Percentiles rank a stretch among this genome's conserved stretches.
Conservation (phyloP, 2,113 vertebrate genomes). For the Prunella fulvescens region DNA sequence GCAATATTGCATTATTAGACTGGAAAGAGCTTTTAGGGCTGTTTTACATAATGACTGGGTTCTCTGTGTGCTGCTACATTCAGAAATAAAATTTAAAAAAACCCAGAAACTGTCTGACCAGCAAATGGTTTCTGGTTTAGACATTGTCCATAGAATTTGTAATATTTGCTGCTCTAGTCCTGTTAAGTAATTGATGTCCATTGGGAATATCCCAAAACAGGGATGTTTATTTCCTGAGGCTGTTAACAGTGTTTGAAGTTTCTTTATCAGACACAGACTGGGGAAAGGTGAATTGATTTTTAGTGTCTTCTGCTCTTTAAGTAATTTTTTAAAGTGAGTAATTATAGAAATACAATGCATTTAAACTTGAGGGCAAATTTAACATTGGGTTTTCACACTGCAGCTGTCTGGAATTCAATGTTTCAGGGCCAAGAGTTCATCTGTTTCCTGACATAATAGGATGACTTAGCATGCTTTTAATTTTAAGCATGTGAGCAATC, state of each 20-base stretch:
- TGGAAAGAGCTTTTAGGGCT: not conserved
- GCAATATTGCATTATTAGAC: not conserved
- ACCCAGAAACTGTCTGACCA: not conserved
- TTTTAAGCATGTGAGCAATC: not conserved
- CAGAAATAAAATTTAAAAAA: not conserved
- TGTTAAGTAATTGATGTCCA: not conserved
- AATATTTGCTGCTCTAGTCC: not conserved
- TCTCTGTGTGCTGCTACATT: not conserved
- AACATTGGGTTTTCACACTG: not conserved
- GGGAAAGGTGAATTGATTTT: slow-evolving; percentile 27
- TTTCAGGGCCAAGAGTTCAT: not conserved
- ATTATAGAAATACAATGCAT: not conserved
- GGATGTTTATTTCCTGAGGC: slow-evolving; percentile 17
- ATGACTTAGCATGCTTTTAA: not conserved
- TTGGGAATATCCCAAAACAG: not conserved
- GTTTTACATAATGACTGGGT: not conserved
- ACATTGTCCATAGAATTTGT: not conserved
- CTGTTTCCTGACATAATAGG: not conserved
- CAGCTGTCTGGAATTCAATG: not conserved
- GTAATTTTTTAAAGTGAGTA: not conserved
- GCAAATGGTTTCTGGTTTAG: not conserved
- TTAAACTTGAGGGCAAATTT: not conserved
- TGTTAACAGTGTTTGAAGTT: not conserved
- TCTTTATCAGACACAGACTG: not conserved
- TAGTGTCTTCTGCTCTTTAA: not conserved